Conservation (phyloP, 1,140 invertebrate species). For the Anthonomus grandis region DNA sequence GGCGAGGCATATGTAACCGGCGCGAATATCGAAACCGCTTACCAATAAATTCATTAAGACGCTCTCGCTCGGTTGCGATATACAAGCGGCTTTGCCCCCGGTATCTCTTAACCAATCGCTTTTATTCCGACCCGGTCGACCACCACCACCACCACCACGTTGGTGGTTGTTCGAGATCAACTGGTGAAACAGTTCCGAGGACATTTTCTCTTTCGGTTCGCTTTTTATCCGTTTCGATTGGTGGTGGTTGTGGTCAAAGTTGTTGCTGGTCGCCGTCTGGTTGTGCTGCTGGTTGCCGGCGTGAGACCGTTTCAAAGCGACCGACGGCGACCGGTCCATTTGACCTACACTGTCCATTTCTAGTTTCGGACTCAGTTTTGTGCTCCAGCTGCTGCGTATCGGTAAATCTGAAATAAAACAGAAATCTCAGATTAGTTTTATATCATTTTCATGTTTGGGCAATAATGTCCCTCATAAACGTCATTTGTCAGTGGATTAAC, state of each 20-base stretch:
- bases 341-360: constrained; percentile 20
- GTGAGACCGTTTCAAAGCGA: constrained; percentile 43
- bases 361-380: constrained; percentile 25
- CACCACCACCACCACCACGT: no score
- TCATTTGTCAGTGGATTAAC: no score
- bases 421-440: no score
- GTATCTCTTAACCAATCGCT: constrained; percentile 43
- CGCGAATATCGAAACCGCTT: constrained; percentile 86
- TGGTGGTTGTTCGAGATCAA: constrained; percentile 51
- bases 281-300: constrained; percentile 32
- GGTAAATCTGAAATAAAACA: constrained; percentile 23
- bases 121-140: constrained; percentile 35
- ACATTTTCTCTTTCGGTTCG: constrained; percentile 46
- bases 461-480: no score
- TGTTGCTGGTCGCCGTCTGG: no score
- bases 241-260: no score
- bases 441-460: no score
- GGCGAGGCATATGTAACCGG: constrained; percentile 81
- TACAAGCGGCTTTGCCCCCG: constrained; percentile 41
- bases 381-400: constrained; percentile 25
- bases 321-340: constrained; percentile 23
- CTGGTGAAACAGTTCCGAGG: constrained; percentile 52
- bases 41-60: constrained; percentile 89
- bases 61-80: constrained; percentile 59
- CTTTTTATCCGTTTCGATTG: constrained; percentile 40